Conservation (phyloP, 2,113 vertebrate genomes). For the Apistogramma diplotaenia region DNA sequence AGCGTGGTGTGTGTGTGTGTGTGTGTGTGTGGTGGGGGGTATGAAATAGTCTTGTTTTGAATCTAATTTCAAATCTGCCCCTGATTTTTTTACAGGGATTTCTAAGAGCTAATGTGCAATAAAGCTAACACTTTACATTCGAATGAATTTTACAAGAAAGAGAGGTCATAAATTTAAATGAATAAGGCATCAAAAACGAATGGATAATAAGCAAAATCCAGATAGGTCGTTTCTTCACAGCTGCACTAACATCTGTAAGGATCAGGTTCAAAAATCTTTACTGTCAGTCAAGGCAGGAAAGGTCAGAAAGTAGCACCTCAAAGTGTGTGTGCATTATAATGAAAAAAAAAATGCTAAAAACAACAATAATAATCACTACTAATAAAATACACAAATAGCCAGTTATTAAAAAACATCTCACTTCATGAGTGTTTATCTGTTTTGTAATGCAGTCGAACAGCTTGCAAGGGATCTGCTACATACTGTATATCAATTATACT, state of each 20-base stretch:
- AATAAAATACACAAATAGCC: constrained; percentile 19
- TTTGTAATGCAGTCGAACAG: constrained; percentile 35
- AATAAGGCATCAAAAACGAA: too few species aligned
- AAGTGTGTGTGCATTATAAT: not conserved
- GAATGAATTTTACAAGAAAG: too few species aligned
- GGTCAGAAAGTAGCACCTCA: not conserved
- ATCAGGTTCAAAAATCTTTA: not conserved
- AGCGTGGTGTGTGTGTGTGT: too few species aligned
- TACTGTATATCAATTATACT: constrained; percentile 43
- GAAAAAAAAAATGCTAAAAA: not conserved
- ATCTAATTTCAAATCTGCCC: too few species aligned
- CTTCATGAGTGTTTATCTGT: constrained; percentile 12
- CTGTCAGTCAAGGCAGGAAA: not conserved
- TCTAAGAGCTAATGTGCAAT: too few species aligned
- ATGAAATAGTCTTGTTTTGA: too few species aligned
- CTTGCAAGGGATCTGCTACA: constrained; percentile 28
- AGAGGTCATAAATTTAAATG: too few species aligned
- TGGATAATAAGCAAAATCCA: too few species aligned
- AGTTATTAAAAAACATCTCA: not conserved
- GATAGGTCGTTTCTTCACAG: too few species aligned
- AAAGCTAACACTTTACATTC: too few species aligned
- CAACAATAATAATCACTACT: constrained; percentile 10
- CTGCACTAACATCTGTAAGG: not conserved
- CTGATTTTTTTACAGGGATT: too few species aligned
- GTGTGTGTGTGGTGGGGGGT: too few species aligned